Percentiles rank a stretch among this genome's conserved stretches.
These are phyloP conservation scores for Laticauda colubrina DNA, from an alignment of 2,113 vertebrate genomes.

Conservation along the genomic window DNA sequence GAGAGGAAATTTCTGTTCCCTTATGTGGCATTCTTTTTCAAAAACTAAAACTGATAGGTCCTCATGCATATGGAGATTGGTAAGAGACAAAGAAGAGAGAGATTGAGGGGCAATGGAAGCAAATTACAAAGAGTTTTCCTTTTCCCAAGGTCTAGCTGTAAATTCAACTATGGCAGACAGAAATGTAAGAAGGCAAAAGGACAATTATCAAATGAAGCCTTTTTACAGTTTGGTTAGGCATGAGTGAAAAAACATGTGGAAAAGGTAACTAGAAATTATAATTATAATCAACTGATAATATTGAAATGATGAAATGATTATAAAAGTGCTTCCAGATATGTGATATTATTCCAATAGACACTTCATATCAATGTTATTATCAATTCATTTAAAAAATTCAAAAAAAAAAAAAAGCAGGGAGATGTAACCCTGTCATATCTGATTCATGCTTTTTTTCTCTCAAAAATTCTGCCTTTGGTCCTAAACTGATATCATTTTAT, in stretches of 20 bases:
- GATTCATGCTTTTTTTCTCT: background rate
- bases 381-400: background rate
- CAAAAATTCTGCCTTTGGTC: background rate
- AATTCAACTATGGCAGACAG: background rate
- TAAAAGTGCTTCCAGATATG: background rate
- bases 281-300: too few species aligned
- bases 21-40: background rate
- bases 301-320: background rate
- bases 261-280: background rate
- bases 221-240: background rate
- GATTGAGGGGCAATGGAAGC: background rate
- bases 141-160: background rate
- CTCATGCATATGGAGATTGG: background rate
- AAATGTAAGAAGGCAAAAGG: background rate
- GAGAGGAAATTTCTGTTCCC: background rate
- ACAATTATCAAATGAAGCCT: background rate
- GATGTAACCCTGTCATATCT: background rate
- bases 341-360: background rate
- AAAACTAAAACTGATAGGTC: background rate
- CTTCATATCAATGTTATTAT: background rate
- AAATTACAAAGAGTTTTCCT: background rate
- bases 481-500: background rate
- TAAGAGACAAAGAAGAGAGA: background rate
- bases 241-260: background rate
- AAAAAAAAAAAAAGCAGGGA: background rate